phyloP scores from a whole-genome alignment of 2,797 vertebrate genomes.

The Coranthus polyacanthus region DNA sequence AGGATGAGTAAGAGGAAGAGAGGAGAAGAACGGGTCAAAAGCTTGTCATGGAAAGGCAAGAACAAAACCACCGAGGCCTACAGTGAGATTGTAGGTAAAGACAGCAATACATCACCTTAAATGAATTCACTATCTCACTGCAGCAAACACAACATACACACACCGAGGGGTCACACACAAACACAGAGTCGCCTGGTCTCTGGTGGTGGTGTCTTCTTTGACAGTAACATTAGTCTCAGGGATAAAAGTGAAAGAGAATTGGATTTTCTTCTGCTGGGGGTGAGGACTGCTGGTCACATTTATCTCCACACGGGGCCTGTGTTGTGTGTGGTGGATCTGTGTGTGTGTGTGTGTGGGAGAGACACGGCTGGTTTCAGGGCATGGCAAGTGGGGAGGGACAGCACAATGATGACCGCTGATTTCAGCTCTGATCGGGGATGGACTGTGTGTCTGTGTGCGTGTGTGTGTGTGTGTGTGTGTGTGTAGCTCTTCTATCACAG shows the following conservation, averaged over 20 bases:
- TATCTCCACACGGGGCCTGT: constrained; percentile 73
- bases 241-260: constrained; percentile 87
- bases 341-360: constrained; percentile 3
- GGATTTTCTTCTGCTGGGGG: constrained; percentile 84
- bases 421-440: constrained; percentile 53
- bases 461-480: constrained; percentile 15
- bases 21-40: constrained; percentile 30
- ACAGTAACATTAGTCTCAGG: constrained; percentile 89
- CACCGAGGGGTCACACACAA: constrained; percentile 43
- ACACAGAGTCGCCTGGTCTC: constrained; percentile 73
- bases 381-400: constrained; percentile 36
- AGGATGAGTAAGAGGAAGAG: neutral
- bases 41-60: constrained; percentile 70
- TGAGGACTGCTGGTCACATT: constrained; percentile 81
- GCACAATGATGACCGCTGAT: constrained; percentile 63
- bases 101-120: constrained; percentile 87
- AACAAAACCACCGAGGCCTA: constrained; percentile 73
- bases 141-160: constrained; percentile 61
- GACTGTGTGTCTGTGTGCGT: constrained; percentile 17
- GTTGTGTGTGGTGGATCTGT: constrained; percentile 49
- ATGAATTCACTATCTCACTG: constrained; percentile 88
- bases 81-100: constrained; percentile 80
- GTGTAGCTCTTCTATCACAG: constrained; percentile 29
- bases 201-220: constrained; percentile 82
- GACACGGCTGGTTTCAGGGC: constrained; percentile 51